Conservation (phyloP, 2,888 invertebrate species). For the Acrobasis consociella region DNA sequence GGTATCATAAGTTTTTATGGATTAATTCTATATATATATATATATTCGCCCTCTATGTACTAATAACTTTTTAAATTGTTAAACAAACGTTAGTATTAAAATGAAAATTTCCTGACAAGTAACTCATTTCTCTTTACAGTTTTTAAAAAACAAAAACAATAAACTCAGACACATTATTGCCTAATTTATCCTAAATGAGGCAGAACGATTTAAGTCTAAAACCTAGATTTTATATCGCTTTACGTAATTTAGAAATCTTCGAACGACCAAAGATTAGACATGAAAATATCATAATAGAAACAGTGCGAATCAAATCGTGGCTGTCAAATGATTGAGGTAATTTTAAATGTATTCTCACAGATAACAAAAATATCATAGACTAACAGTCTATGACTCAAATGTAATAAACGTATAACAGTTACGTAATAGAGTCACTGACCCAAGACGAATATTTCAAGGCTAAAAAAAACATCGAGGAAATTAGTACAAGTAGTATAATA, state of each 20-base stretch:
- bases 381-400: neutral
- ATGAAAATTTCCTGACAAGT: too few species aligned
- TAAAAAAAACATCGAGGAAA: slow-evolving; percentile 1
- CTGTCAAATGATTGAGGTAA: too few species aligned
- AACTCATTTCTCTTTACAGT: too few species aligned
- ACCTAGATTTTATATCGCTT: neutral
- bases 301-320: too few species aligned
- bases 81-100: too few species aligned
- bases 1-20: too few species aligned
- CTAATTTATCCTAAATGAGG: neutral
- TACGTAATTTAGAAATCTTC: neutral
- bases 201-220: neutral
- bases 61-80: too few species aligned
- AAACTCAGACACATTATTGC: neutral
- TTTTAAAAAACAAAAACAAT: too few species aligned
- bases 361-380: too few species aligned
- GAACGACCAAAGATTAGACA: neutral
- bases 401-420: slow-evolving; percentile 10
- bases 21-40: too few species aligned
- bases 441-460: slow-evolving; percentile 21
- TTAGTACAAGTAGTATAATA: neutral
- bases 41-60: too few species aligned
- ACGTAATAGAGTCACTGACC: slow-evolving; percentile 28
- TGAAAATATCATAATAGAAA: neutral
- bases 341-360: too few species aligned